Base-by-base conservation (phyloP, 2,113 vertebrate species). In the Piaya cayana region DNA sequence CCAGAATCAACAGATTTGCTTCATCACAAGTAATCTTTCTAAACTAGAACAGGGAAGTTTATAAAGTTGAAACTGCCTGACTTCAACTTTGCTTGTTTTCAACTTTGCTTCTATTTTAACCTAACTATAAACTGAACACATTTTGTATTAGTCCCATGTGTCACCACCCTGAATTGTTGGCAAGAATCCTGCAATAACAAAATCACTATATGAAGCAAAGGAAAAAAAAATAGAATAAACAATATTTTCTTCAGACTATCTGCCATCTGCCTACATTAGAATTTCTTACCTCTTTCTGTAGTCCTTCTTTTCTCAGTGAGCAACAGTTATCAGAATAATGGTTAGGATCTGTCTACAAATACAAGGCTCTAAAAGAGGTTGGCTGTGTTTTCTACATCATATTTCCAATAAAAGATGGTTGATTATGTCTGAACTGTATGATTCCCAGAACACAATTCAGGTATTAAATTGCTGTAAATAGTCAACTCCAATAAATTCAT, bases 41-140 rank as follows among this genome's bases (percentile, higher is more conserved):
- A 95, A 96, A 96, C 65, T 90, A 95, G 90, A 49, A 36, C 79
- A 83, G 53, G 50, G 79, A 95, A 93, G 86, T 96, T 96, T 96
- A 82, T 87, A 29, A 90, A 95, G 96, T 90, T 93, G 87, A 93
- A 97, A 91, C 93, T 92, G 76, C 80, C 95, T 97, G 92, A 96
- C 94, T 97, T 97, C 76, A 90, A 96, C 92, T 97, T 94, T 87
- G 91, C 95, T 90, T 97, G 76, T 88, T 94, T 96, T 96, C 94
- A 94, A 97, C 93, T 97, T 94, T 82, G 85, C 75, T 95, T 97
- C 87, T 93, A 96, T 97, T 97, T 98, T 93, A 93, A 91, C 89
- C 75, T 76, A 90, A 87, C 77, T 86, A 84, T 87, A 82, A 94
- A 94, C 75, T 84, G 91, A 90, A 92, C 91, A 95, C 81, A 92